A percentile compares a stretch with the other conserved stretches of the same genome.
Evolutionary conservation across 2,113 vertebrate genomes (phyloP).

Genomic region (Epinephelus fuscoguttatus): DNA sequence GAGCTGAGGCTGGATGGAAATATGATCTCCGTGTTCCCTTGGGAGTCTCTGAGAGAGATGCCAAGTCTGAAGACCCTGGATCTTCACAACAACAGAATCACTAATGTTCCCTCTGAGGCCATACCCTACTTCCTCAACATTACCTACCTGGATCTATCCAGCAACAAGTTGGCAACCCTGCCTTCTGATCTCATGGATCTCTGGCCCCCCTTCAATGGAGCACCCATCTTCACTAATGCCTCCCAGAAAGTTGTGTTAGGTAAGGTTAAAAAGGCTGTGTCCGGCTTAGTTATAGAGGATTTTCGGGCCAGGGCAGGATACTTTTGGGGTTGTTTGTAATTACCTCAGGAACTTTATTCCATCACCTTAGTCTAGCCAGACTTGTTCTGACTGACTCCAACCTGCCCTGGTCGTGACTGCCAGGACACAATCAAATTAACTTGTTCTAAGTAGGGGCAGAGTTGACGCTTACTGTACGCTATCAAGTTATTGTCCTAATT

Average conservation of each 20-base stretch:
- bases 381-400: conserved; percentile 32
- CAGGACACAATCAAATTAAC: conserved; percentile 44
- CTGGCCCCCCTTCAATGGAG: conserved; percentile 90
- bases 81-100: conserved; percentile 93
- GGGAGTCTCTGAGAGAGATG: conserved; percentile 93
- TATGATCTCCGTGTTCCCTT: conserved; percentile 90
- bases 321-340: conserved; percentile 25
- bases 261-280: conserved; percentile 69
- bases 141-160: conserved; percentile 94
- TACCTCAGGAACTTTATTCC: conserved; percentile 30
- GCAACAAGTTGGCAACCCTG: conserved; percentile 93
- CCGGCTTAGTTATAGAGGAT: conserved; percentile 25
- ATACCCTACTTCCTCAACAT: conserved; percentile 88
- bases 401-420: neutral
- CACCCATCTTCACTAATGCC: conserved; percentile 60
- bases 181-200: conserved; percentile 93
- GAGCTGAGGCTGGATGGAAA: conserved; percentile 96
- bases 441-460: conserved; percentile 36
- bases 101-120: conserved; percentile 85
- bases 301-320: conserved; percentile 8
- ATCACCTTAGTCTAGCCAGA: conserved; percentile 30
- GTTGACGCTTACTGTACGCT: neutral
- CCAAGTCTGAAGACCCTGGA: conserved; percentile 91
- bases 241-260: conserved; percentile 90
- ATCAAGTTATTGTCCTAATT: conserved; percentile 21